Evolutionary conservation across 2,888 invertebrate genomes (phyloP), one percentile per base, ranked within the genome.

Genomic region (Platerodrilus igneus): DNA sequence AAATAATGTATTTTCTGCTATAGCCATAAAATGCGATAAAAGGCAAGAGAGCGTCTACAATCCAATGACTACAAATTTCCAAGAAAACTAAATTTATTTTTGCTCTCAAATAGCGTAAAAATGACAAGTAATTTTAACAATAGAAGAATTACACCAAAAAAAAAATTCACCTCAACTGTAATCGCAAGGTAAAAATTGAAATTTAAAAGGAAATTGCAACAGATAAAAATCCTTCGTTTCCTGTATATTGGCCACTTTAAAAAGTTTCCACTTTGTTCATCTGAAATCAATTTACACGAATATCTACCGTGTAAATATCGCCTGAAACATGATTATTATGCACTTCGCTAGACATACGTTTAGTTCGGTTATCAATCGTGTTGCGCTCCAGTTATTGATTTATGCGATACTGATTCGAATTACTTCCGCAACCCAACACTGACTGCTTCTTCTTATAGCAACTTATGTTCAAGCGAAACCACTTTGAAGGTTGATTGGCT

Each of bases 161-260:
- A n/a, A n/a, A n/a, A n/a, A n/a, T n/a, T n/a, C n/a, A n/a, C n/a
- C n/a, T n/a, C n/a, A 31, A 38, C 30, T 38, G 31, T 27, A 41
- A 37, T 41, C 32, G 27, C 29, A 37, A 15, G 32, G 32, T 32
- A 42, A 55, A 58, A 58, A 55, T 58, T 56, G 56, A 57, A 58
- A 56, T 56, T 52, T 49, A 44, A 39, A 47, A 50, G 28, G 33
- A 37, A 56, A 53, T 52, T 49, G 53, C 48, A 47, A 49, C 51
- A 54, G 58, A 59, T 59, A 58, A 57, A 50, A 51, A 57, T 58
- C 56, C 51, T 54, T 57, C 55, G 58, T 59, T 59, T 59, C 58
- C 58, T 46, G 49, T 51, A 43, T 50, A 56, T 54, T 55, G 52
- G 41, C 51, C 49, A 42, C 42, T 42, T 37, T 42, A 42, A 42